phyloP scores from a whole-genome alignment of 2,797 vertebrate species.

The Chelmon rostratus region DNA sequence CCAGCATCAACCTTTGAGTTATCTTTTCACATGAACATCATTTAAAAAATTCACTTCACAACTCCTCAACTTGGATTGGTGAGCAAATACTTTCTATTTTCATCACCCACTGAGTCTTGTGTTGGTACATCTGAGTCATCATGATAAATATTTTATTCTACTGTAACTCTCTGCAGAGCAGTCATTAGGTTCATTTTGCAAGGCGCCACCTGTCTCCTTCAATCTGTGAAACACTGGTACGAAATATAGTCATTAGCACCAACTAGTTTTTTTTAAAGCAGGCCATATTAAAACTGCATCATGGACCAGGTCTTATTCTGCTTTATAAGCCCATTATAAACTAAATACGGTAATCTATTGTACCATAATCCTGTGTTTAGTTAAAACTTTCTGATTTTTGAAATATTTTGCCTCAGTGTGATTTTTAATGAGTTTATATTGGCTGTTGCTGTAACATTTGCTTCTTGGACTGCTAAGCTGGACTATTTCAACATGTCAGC shows the following conservation, averaged over 20 bases:
- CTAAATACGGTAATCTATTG: neutral
- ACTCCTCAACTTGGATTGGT: slow-evolving; percentile 13
- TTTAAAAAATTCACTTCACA: neutral
- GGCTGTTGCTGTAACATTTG: neutral
- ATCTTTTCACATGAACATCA: slow-evolving; percentile 3
- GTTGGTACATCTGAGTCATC: slow-evolving; percentile 37
- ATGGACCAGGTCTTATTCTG: neutral
- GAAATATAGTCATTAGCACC: slow-evolving; percentile 1
- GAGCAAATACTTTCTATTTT: slow-evolving; percentile 26
- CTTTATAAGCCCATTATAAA: neutral
- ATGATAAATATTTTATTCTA: slow-evolving; percentile 34
- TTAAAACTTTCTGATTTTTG: neutral
- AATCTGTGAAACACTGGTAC: slow-evolving; percentile 25
- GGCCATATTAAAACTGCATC: neutral
- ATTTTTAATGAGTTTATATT: neutral
- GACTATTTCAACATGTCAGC: neutral
- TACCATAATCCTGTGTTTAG: neutral
- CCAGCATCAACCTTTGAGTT: neutral
- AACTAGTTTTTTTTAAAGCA: slow-evolving; percentile 14
- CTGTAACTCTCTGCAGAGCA: slow-evolving; percentile 24
- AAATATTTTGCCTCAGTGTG: neutral
- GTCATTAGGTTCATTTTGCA: slow-evolving; percentile 35
- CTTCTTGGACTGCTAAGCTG: neutral
- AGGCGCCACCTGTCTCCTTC: slow-evolving; percentile 44
- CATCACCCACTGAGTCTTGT: slow-evolving; percentile 18